Evolutionary conservation across 2,888 invertebrate genomes (phyloP).

Genomic region (Gymnosoma rotundatum): DNA sequence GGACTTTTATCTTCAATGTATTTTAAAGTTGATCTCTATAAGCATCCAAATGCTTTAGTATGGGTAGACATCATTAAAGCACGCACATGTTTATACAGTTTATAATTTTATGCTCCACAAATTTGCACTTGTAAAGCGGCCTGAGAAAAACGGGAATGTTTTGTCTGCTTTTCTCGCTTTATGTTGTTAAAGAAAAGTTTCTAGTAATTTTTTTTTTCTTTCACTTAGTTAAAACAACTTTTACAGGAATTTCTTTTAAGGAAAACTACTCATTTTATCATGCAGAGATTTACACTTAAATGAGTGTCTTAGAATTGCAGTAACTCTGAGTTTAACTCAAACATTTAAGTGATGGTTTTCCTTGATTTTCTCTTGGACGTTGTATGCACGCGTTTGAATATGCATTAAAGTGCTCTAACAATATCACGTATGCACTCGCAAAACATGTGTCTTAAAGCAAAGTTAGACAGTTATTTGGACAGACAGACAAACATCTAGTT

Average conservation of each 20-base stretch:
- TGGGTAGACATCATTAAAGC: constrained; percentile 34
- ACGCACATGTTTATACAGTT: constrained; percentile 67
- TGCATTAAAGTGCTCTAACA: constrained; percentile 36
- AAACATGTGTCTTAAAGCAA: constrained; percentile 4
- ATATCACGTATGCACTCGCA: constrained; percentile 14
- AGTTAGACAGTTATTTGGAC: constrained; percentile 7
- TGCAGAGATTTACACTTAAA: constrained; percentile 4
- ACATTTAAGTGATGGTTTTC: constrained; percentile 4
- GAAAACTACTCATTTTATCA: constrained; percentile 7
- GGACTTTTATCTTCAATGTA: constrained; percentile 9
- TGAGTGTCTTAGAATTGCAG: constrained; percentile 13
- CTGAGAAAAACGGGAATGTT: constrained; percentile 58
- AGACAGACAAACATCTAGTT: constrained; percentile 39
- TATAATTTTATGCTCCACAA: constrained; percentile 66
- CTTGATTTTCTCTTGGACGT: not conserved
- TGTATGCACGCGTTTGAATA: not conserved
- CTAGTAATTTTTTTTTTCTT: constrained; percentile 13
- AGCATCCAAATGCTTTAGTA: not conserved
- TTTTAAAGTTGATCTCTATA: constrained; percentile 14
- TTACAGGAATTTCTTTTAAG: constrained; percentile 52
- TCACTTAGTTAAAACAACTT: constrained; percentile 37
- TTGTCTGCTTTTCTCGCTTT: constrained; percentile 8
- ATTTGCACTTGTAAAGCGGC: constrained; percentile 33
- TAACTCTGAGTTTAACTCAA: constrained; percentile 30
- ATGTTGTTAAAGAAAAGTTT: constrained; percentile 19